A percentile compares a stretch with the other conserved stretches of the same genome.
Conservation (phyloP, 92 coral and sea anemone genomes). For the Umimayanthus chanpuru region DNA sequence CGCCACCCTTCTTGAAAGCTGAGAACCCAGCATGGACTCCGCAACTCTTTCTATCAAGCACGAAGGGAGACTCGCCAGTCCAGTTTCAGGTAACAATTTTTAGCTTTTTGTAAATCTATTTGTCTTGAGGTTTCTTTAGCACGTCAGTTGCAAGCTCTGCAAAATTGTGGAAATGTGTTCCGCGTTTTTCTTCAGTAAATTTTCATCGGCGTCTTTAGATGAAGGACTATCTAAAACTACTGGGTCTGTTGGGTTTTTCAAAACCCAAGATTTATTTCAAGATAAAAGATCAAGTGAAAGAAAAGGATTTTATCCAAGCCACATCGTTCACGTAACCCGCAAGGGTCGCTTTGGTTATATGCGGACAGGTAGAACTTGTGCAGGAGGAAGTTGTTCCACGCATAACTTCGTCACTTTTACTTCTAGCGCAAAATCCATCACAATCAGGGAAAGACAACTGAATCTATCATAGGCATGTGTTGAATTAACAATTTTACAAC, state of each 20-base stretch:
- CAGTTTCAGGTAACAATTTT: constrained; percentile 11
- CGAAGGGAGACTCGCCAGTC: constrained; percentile 21
- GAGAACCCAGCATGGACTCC: constrained; percentile 3
- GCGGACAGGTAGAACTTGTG: not conserved
- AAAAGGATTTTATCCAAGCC: constrained; percentile 25
- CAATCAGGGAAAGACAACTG: not conserved
- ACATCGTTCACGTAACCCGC: not conserved
- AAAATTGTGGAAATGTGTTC: not conserved
- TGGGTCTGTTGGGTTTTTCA: not conserved
- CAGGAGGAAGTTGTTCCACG: not conserved
- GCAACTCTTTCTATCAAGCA: constrained; percentile 10
- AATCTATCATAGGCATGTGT: not conserved
- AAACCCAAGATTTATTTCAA: not conserved
- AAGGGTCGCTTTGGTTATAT: not conserved
- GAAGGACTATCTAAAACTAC: not conserved
- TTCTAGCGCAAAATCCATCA: not conserved
- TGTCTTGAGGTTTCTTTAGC: not conserved
- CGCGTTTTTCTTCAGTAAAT: not conserved
- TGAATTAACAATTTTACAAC: not conserved
- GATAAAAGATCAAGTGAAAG: constrained; percentile 42
- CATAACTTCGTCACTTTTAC: not conserved
- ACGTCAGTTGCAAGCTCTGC: not conserved
- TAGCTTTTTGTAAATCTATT: not conserved
- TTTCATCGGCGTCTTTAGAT: not conserved
- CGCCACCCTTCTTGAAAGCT: constrained; percentile 10